phyloP scores from a whole-genome alignment of 53 echinoderm and acorn worm species.

The Echinarachnius parma region DNA sequence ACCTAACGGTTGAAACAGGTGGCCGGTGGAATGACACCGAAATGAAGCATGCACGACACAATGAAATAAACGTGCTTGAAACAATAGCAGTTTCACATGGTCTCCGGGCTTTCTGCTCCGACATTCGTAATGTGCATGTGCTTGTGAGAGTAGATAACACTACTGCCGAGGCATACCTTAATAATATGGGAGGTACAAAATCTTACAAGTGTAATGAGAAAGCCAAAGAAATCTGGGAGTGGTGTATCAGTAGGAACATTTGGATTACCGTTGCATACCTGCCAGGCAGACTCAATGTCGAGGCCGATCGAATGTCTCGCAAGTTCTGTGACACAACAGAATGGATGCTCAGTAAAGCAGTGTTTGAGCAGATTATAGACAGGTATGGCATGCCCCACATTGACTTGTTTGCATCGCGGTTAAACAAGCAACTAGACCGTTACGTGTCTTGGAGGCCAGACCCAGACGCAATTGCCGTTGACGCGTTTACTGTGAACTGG shows the following conservation, averaged over 20 bases:
- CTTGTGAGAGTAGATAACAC: slow-evolving; percentile 37
- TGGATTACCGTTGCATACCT: slow-evolving; percentile 45
- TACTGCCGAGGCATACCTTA: slow-evolving; percentile 51
- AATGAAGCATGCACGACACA: background rate
- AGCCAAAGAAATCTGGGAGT: slow-evolving; percentile 46
- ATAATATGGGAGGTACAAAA: slow-evolving; percentile 46
- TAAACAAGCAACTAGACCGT: slow-evolving; percentile 39
- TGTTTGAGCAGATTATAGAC: slow-evolving; percentile 5
- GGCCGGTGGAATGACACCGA: slow-evolving; percentile 8
- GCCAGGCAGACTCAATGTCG: slow-evolving; percentile 40
- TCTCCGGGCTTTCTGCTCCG: slow-evolving; percentile 21
- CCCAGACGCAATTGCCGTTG: slow-evolving; percentile 43
- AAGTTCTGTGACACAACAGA: slow-evolving; percentile 47
- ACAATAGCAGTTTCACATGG: slow-evolving; percentile 5
- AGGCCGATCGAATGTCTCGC: slow-evolving; percentile 50
- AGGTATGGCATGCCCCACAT: slow-evolving; percentile 13
- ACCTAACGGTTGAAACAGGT: background rate
- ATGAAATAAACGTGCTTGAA: slow-evolving; percentile 42
- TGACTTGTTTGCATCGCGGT: slow-evolving; percentile 53
- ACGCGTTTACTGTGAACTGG: slow-evolving; percentile 58
- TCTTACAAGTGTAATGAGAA: slow-evolving; percentile 38
- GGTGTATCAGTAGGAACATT: slow-evolving; percentile 44
- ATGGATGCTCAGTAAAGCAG: slow-evolving; percentile 44
- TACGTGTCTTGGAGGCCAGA: slow-evolving; percentile 54
- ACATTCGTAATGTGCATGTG: slow-evolving; percentile 12